phyloP scores from a whole-genome alignment of 2,888 invertebrate species.

The Drosophila putrida region DNA sequence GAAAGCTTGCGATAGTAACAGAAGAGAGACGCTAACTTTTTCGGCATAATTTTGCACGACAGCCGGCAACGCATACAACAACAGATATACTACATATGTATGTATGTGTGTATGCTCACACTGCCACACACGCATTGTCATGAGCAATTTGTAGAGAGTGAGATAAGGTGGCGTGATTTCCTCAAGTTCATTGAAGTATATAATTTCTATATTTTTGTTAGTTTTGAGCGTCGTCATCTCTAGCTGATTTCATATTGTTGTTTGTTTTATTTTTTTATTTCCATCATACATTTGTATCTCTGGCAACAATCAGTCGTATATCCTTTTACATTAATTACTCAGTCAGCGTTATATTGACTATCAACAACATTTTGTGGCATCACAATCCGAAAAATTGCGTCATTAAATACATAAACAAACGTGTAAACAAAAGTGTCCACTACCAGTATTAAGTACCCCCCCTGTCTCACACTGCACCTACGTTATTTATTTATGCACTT shows the following conservation, averaged over 20 bases:
- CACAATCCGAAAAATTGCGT: constrained; percentile 66
- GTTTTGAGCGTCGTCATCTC: constrained; percentile 32
- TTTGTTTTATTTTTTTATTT: constrained; percentile 16
- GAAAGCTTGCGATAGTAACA: constrained; percentile 25
- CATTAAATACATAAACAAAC: constrained; percentile 63
- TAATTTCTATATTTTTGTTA: constrained; percentile 53
- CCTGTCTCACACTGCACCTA: background rate
- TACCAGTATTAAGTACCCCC: background rate
- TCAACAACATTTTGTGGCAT: constrained; percentile 45
- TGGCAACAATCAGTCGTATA: constrained; percentile 20
- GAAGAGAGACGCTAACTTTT: constrained; percentile 28
- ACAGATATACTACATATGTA: constrained; percentile 3
- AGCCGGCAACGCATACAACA: constrained; percentile 45
- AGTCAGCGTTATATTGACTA: constrained; percentile 45
- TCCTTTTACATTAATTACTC: constrained; percentile 60
- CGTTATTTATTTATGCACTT: constrained; percentile 65
- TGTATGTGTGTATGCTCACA: constrained; percentile 9
- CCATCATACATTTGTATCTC: background rate
- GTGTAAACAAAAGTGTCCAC: constrained; percentile 49
- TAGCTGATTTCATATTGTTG: constrained; percentile 8
- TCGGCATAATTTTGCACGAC: constrained; percentile 36
- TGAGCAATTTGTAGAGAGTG: constrained; percentile 60
- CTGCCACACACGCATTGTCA: constrained; percentile 29
- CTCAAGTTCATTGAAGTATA: constrained; percentile 83
- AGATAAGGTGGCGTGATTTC: constrained; percentile 85